These are phyloP conservation scores for Physeter macrocephalus DNA, from an alignment of 2,113 vertebrate genomes.

Conservation along the genomic window DNA sequence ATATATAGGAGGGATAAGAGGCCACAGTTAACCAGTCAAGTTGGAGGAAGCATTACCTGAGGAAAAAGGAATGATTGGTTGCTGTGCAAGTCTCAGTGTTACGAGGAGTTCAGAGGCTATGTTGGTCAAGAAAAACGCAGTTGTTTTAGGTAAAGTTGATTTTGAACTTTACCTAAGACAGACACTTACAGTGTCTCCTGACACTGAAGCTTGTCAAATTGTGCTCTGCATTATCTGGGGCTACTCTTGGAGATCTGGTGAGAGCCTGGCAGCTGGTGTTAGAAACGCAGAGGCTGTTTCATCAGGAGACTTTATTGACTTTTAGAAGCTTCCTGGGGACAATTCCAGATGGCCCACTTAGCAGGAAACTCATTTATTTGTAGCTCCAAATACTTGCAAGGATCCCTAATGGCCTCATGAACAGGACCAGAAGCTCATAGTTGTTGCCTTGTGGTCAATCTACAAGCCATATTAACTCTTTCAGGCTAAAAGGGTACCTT, in stretches of 20 bases:
- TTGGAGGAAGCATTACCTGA: background rate
- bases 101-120: background rate
- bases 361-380: conserved; percentile 42
- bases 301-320: conserved; percentile 12
- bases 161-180: too few species aligned
- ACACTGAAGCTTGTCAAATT: background rate
- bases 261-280: conserved; percentile 19
- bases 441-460: background rate
- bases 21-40: background rate
- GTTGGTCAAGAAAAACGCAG: background rate
- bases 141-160: background rate
- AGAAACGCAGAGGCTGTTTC: background rate
- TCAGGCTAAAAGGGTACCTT: background rate
- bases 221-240: background rate
- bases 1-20: background rate
- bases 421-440: background rate
- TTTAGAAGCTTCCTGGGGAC: conserved; percentile 41
- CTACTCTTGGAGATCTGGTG: background rate
- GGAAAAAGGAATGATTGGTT: background rate
- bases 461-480: conserved; percentile 6
- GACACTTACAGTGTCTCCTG: too few species aligned
- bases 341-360: conserved; percentile 50
- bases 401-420: background rate
- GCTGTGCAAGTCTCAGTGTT: background rate
- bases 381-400: conserved; percentile 11